These are phyloP conservation scores for Ophraella communa DNA, from an alignment of 2,888 invertebrate species.

Conservation along the genomic window DNA sequence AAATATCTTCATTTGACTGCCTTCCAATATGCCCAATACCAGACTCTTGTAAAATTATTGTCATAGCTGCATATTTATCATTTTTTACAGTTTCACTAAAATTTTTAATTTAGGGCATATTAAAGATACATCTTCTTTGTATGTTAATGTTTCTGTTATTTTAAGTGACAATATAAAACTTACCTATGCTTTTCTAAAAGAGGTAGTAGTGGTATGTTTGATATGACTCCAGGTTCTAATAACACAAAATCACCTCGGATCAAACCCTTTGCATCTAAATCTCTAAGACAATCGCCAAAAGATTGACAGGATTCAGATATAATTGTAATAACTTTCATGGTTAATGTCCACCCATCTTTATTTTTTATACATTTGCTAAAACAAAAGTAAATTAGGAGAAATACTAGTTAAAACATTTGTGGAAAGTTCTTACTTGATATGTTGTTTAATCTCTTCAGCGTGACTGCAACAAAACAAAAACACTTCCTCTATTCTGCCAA, in stretches of 20 bases:
- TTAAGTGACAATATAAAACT: slow-evolving; percentile 42
- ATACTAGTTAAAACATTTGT: neutral
- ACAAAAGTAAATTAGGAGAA: slow-evolving; percentile 14
- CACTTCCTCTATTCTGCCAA: slow-evolving; percentile 88
- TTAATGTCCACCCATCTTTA: slow-evolving; percentile 66
- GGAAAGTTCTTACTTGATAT: slow-evolving; percentile 68
- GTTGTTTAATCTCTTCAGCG: slow-evolving; percentile 73
- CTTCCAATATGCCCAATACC: slow-evolving; percentile 71
- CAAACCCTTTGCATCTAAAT: slow-evolving; percentile 88
- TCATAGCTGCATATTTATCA: slow-evolving; percentile 87
- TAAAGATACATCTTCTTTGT: no score
- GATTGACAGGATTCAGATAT: slow-evolving; percentile 88
- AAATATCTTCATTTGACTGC: slow-evolving; percentile 71
- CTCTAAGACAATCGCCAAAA: slow-evolving; percentile 94
- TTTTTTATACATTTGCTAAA: slow-evolving; percentile 59
- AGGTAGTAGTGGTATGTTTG: slow-evolving; percentile 78
- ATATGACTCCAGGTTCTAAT: slow-evolving; percentile 80
- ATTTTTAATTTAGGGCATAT: neutral
- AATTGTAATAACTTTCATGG: slow-evolving; percentile 76
- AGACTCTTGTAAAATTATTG: slow-evolving; percentile 76
- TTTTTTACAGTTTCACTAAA: slow-evolving; percentile 69
- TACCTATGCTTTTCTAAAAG: slow-evolving; percentile 83
- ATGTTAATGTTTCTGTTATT: neutral
- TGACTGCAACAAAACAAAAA: slow-evolving; percentile 85
- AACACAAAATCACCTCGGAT: slow-evolving; percentile 89